Base-by-base conservation (phyloP, 2,888 invertebrate genomes). In the Nomada flava region DNA sequence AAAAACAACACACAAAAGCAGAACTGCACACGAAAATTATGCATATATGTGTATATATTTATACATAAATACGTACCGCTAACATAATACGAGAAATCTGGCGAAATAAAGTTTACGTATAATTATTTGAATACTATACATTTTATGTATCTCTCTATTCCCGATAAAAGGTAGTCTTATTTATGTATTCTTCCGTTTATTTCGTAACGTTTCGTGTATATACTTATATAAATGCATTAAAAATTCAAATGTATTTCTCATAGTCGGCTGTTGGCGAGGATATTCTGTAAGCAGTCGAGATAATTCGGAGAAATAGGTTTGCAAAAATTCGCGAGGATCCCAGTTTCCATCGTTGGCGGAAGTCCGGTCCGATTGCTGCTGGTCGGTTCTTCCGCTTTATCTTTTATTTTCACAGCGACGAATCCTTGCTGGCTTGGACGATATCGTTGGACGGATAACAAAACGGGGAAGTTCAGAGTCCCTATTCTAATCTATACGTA, bases 61-160 rank as follows among this genome's bases (percentile, higher is more conserved):
- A 87, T 89, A 90, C 86, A 89, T 87, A 36, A 36, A 36, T 36
- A 88, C 81, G 77, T 86, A 87, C 69, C 69, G 63, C 83, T 83
- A 82, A 82, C 71, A 65, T 72, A 87, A 77, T 69, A 75, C 82
- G 77, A 82, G 63, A 77, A 87, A 86, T 85, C 77, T 87, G 84
- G 86, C 65, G 81, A 88, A 88, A 89, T 89, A 90, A 89, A 90
- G 81, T 88, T 87, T 89, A 85, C 85, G 89, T 89, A 88, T 89
- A 81, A 84, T 87, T 85, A 88, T 86, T 89, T 86, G 79, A 86
- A 84, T 73, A 77, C 47, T 82, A 77, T 81, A 75, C 74, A 80
- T 88, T 88, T 81, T 86, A 83, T 76, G 83, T 86, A 83, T 76
- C 84, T 88, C 84, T 88, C 79, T 83, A 71, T 73, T 75, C 65